A percentile compares a stretch with the other conserved stretches of the same genome.
Conservation (phyloP, 2,888 invertebrate species). For the Oscheius sp. region DNA sequence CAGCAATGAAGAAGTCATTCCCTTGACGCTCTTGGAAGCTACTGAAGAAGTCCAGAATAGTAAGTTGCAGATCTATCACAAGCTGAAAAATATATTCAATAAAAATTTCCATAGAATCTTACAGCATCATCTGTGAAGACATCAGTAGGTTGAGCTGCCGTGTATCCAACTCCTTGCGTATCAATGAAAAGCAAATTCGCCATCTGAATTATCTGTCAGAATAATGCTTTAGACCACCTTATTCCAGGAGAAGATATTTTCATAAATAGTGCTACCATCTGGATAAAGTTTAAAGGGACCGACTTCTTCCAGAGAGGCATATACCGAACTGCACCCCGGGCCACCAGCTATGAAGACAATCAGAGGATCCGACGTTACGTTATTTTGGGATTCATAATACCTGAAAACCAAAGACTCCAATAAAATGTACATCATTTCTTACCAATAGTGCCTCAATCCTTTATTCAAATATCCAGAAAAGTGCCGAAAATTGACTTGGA, state of each 20-base stretch:
- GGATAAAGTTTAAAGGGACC: conserved; percentile 48
- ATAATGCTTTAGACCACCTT: conserved; percentile 35
- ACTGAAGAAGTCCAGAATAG: conserved; percentile 73
- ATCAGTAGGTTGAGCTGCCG: conserved; percentile 61
- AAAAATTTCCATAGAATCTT: not conserved
- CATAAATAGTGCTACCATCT: conserved; percentile 44
- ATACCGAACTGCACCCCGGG: conserved; percentile 55
- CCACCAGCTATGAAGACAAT: conserved; percentile 55
- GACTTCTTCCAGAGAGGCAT: conserved; percentile 51
- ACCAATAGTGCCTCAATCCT: conserved; percentile 51
- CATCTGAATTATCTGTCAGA: conserved; percentile 66
- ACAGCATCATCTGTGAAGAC: not conserved
- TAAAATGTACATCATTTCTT: not conserved
- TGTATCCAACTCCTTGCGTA: conserved; percentile 77
- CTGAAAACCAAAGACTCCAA: conserved; percentile 28
- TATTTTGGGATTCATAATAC: conserved; percentile 55
- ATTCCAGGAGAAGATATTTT: conserved; percentile 58
- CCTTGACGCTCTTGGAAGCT: conserved; percentile 74
- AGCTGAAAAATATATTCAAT: not conserved
- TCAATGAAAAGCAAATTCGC: conserved; percentile 76
- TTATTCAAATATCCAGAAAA: conserved; percentile 58
- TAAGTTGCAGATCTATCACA: conserved; percentile 23
- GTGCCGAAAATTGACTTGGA: conserved; percentile 54
- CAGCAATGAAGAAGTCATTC: conserved; percentile 60
- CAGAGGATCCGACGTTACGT: conserved; percentile 41